Evolutionary conservation across 2,797 vertebrate genomes (phyloP).

Genomic region (Tadarida brasiliensis): DNA sequence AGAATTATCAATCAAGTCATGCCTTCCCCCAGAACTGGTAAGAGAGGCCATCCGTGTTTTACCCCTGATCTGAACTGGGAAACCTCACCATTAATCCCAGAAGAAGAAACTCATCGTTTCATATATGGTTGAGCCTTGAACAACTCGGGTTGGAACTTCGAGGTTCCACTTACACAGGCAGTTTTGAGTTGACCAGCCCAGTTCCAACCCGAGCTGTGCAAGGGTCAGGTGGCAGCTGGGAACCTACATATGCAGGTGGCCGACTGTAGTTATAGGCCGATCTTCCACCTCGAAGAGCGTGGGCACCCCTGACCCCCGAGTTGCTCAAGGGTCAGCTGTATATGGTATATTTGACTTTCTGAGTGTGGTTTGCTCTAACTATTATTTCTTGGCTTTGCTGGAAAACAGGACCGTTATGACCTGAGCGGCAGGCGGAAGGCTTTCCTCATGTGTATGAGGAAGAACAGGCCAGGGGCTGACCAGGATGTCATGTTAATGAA

Average conservation of each 20-base stretch:
- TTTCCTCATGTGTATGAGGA: slow-evolving; percentile 64
- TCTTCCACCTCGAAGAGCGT: background rate
- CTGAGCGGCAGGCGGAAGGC: slow-evolving; percentile 18
- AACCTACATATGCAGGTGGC: too few relatives aligned
- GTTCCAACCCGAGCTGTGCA: background rate
- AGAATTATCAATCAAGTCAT: background rate
- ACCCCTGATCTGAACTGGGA: background rate
- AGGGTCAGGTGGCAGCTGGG: background rate
- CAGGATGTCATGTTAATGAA: background rate
- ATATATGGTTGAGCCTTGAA: background rate
- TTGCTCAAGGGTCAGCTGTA: background rate
- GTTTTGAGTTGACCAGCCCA: background rate
- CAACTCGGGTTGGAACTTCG: background rate
- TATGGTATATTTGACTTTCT: background rate
- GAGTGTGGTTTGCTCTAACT: background rate
- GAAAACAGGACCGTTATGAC: slow-evolving; percentile 51
- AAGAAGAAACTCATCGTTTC: background rate
- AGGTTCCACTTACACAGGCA: background rate
- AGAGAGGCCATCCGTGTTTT: background rate
- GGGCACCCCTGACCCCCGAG: too few relatives aligned
- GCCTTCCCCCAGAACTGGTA: background rate
- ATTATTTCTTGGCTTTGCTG: background rate
- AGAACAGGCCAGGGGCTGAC: slow-evolving; percentile 11
- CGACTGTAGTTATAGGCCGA: background rate
- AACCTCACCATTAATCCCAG: background rate